A percentile compares a stretch with the other conserved stretches of the same genome.
These are phyloP conservation scores for Chaetodon auriga DNA, from an alignment of 2,113 vertebrate species.

Conservation along the genomic window DNA sequence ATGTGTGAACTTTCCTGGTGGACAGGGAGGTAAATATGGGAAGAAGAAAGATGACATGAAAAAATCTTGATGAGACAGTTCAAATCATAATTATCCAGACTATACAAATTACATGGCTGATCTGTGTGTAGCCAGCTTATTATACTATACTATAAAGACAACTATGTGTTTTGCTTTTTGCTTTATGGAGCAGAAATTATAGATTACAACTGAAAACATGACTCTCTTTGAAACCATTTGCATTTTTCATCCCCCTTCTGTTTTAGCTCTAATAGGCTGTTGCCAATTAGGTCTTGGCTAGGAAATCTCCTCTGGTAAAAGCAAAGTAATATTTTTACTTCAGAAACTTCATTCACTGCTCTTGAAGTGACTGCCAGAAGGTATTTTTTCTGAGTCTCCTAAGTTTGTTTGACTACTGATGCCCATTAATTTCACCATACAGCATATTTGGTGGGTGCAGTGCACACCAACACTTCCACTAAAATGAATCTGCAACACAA, in stretches of 20 bases:
- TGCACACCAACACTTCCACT: neutral
- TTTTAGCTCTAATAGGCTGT: neutral
- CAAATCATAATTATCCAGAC: neutral
- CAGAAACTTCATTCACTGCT: constrained; percentile 11
- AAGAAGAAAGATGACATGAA: neutral
- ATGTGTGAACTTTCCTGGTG: neutral
- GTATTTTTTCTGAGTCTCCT: neutral
- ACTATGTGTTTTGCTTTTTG: neutral
- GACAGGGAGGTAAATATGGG: neutral
- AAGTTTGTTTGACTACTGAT: constrained; percentile 8
- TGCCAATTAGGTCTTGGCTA: neutral
- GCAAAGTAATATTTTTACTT: neutral
- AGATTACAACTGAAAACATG: neutral
- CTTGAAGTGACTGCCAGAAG: constrained; percentile 21
- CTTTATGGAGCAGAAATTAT: neutral
- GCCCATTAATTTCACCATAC: neutral
- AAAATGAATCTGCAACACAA: neutral
- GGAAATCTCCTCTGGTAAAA: constrained; percentile 6
- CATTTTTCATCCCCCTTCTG: neutral
- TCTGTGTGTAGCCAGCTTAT: neutral
- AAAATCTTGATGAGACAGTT: neutral
- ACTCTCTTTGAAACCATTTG: neutral
- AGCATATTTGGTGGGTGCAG: neutral
- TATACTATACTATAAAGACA: neutral
- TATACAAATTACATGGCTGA: neutral